Conservation (phyloP, 2,113 vertebrate genomes). For the Gavialis gangeticus region DNA sequence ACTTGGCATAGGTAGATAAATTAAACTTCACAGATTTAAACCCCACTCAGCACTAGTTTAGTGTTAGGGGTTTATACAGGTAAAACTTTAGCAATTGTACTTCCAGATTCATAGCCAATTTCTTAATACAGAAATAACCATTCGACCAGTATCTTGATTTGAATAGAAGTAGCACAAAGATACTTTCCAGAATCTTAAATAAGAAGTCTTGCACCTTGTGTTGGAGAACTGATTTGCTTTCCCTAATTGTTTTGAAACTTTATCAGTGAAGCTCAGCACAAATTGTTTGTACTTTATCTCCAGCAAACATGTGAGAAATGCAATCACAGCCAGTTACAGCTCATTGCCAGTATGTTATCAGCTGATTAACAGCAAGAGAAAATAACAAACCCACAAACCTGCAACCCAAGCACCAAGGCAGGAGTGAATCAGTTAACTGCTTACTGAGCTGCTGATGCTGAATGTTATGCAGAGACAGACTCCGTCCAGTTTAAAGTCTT, state of each 20-base stretch:
- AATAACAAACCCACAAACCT: constrained; percentile 11
- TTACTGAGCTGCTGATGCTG: not conserved
- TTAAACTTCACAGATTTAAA: not conserved
- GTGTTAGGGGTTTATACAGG: not conserved
- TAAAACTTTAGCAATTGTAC: not conserved
- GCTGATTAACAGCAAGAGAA: constrained; percentile 41
- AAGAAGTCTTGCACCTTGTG: constrained; percentile 56
- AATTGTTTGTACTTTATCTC: constrained; percentile 26
- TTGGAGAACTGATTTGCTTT: constrained; percentile 54
- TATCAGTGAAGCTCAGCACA: constrained; percentile 18
- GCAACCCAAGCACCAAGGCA: not conserved
- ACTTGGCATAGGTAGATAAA: not conserved
- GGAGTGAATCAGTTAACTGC: constrained; percentile 51
- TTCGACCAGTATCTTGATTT: not conserved
- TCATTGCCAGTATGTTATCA: constrained; percentile 18
- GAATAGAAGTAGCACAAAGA: not conserved
- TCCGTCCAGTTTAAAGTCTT: not conserved
- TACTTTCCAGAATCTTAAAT: not conserved
- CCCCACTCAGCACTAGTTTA: not conserved
- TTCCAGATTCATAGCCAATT: constrained; percentile 5
- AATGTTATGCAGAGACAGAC: not conserved
- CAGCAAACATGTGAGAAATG: constrained; percentile 9
- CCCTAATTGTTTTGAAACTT: not conserved
- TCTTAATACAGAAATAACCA: not conserved
- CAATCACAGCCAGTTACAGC: not conserved